Evolutionary conservation across 2,113 vertebrate genomes (phyloP).

Genomic region (Brachyistius frenatus): DNA sequence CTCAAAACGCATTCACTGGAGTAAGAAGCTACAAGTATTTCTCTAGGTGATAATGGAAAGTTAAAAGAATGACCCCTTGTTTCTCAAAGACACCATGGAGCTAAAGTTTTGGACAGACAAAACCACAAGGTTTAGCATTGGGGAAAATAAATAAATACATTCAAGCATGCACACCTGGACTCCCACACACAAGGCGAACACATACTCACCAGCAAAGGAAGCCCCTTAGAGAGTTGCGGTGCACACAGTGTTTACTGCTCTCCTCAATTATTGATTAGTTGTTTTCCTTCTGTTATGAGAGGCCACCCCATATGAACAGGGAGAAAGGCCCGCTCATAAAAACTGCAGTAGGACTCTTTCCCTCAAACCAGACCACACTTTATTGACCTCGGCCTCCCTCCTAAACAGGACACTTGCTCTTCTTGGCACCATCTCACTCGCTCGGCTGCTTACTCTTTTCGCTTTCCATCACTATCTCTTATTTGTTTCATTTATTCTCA

Average conservation of each 20-base stretch:
- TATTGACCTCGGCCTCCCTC: conserved; percentile 58
- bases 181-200: conserved; percentile 31
- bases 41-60: neutral
- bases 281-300: conserved; percentile 78
- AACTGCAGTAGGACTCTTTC: conserved; percentile 62
- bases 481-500: conserved; percentile 62
- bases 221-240: conserved; percentile 57
- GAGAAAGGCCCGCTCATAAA: conserved; percentile 70
- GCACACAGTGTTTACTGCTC: conserved; percentile 74
- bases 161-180: neutral
- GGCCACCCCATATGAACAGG: conserved; percentile 61
- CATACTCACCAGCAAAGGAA: conserved; percentile 49
- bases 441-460: conserved; percentile 4
- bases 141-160: neutral
- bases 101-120: too few species aligned
- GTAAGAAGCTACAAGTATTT: neutral
- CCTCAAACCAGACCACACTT: conserved; percentile 52
- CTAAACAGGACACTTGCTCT: conserved; percentile 58
- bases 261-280: conserved; percentile 79
- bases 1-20: neutral
- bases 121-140: too few species aligned
- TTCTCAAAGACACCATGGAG: too few species aligned
- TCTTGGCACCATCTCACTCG: conserved; percentile 2
- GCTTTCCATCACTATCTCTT: conserved; percentile 35
- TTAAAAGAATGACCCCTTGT: neutral